Conservation (phyloP, 2,888 invertebrate genomes). For the Drosophila imparisetae region DNA sequence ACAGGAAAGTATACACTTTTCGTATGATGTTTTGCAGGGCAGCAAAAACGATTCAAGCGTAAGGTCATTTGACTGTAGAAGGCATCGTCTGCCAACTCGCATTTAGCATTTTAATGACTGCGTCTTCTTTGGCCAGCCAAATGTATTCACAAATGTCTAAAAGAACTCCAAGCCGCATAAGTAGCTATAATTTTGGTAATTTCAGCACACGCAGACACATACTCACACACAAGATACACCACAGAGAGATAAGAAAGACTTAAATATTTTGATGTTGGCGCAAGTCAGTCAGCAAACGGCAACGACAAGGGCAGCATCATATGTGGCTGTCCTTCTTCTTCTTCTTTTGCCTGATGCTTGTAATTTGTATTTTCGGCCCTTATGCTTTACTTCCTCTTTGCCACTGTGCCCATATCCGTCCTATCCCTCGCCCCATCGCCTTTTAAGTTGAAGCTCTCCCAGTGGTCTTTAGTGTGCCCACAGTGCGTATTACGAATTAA, state of each 20-base stretch:
- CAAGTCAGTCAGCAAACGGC: conserved; percentile 31
- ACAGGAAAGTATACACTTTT: background rate
- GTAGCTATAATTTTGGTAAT: conserved; percentile 77
- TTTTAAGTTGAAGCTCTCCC: conserved; percentile 23
- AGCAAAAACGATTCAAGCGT: conserved; percentile 22
- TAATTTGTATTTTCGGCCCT: background rate
- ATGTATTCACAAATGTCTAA: conserved; percentile 53
- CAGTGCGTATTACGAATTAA: conserved; percentile 62
- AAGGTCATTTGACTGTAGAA: conserved; percentile 36
- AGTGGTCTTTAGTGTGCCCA: conserved; percentile 45
- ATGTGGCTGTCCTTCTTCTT: conserved; percentile 2
- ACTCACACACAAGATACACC: conserved; percentile 2
- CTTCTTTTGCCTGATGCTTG: background rate
- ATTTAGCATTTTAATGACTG: conserved; percentile 71
- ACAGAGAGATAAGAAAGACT: conserved; percentile 31
- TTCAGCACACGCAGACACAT: conserved; percentile 39
- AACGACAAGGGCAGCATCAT: conserved; percentile 1
- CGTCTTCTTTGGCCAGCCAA: conserved; percentile 45
- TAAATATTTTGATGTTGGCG: conserved; percentile 34
- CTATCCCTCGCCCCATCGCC: background rate
- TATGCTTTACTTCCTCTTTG: background rate
- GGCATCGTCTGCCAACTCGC: conserved; percentile 45
- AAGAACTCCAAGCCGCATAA: conserved; percentile 68
- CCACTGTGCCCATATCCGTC: background rate
- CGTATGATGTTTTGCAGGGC: background rate